Base-by-base conservation (phyloP, 2,888 invertebrate species). In the Leptinotarsa peninsularis region DNA sequence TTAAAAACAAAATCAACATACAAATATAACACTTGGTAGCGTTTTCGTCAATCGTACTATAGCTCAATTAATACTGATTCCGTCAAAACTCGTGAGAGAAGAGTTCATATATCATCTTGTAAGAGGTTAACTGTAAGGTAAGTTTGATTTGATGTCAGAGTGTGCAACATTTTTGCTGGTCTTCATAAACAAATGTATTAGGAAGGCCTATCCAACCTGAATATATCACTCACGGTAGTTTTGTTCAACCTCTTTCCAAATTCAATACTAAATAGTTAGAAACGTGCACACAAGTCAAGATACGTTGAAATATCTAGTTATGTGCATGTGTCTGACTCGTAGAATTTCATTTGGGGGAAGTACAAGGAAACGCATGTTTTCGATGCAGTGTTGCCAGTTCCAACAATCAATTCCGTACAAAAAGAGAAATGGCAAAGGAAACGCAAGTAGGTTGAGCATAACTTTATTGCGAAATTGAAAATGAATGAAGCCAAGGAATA, bases 401-500 rank as follows among this genome's bases (percentile, higher is more conserved):
- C 43, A 63, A 63, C 43, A 43, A 14, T 63, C 15, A 33, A 63
- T 58, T 67, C 67, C 66, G 23, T 17, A 49, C 43, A 10, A 49
- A 15, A 17, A 23, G 58, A 58, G 67, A 50, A 68, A 67, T 74
- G 58, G 67, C 68, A 78, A 80, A 81, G 52, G 75, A 76, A 82
- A 80, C 81, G 73, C 73, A 81, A 80, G 52, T 74, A 66, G 73
- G 71, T 81, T 82, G 82, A 82, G 81, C 82, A 82, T 82, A 79
- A 80, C 78, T 80, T 79, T 80, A 81, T 81, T 80, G 72, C 63
- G 63, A 63, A 63, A 63, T 63, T 81, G 71, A 77, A 83, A 82
- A 81, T 80, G 80, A 84, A 83, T 80, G 80, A 84, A 84, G 84
- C 83, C 79, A 80, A 82, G 81, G 83, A 79, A 83, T 82, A 83